Evolutionary conservation across 1,140 invertebrate species (phyloP).

Genomic region (Onthophagus taurus): DNA sequence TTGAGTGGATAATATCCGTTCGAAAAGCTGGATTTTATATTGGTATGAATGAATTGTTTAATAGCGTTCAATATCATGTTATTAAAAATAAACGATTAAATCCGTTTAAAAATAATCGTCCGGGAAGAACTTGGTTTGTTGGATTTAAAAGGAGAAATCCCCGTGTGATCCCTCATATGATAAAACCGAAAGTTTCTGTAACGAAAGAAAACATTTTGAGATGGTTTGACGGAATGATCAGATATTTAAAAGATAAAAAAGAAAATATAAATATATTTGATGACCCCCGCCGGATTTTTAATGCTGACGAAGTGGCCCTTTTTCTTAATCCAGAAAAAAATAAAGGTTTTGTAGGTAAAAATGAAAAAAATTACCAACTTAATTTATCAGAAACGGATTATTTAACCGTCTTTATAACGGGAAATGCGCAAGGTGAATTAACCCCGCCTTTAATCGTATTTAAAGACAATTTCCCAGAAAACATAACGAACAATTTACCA

Average conservation of each 20-base stretch:
- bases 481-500: slow-evolving; percentile 21
- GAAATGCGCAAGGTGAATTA: slow-evolving; percentile 21
- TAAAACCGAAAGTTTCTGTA: background rate
- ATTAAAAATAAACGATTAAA: slow-evolving; percentile 12
- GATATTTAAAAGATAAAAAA: no score
- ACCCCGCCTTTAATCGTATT: slow-evolving; percentile 32
- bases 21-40: slow-evolving; percentile 17
- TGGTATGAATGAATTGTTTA: slow-evolving; percentile 18
- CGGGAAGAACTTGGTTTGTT: slow-evolving; percentile 13
- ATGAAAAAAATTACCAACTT: background rate
- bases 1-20: slow-evolving; percentile 8
- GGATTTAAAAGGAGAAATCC: slow-evolving; percentile 12
- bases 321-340: background rate
- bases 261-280: background rate
- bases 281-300: background rate
- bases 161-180: no score
- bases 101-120: slow-evolving; percentile 16
- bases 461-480: slow-evolving; percentile 28
- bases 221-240: background rate
- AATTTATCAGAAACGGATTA: slow-evolving; percentile 14
- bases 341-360: background rate
- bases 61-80: slow-evolving; percentile 14
- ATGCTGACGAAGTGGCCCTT: background rate
- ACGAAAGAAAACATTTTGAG: background rate
- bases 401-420: slow-evolving; percentile 13